Base-by-base conservation (phyloP, 2,888 invertebrate genomes). In the Scrobipalpa atriplicella region DNA sequence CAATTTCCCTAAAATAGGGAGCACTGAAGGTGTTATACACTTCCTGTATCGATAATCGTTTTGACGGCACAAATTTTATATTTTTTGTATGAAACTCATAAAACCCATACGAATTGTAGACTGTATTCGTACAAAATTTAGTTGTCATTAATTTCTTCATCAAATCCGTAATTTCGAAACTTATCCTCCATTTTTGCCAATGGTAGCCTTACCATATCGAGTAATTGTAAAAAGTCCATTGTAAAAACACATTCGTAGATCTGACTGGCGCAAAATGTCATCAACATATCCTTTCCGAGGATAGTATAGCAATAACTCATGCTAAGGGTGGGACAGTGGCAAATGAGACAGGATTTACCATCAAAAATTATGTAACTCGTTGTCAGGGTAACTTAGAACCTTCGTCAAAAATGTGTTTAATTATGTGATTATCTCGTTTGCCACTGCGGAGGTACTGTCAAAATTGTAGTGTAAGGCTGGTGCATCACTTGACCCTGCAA, bases 401-500 rank as follows among this genome's bases (percentile, higher is more conserved):
- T 16, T 13, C 39, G n/a, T 16, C 16, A 36, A 47, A 18, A 21
- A 18, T 18, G 51, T 29, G 29, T 29, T 29, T 10, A 19, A 63
- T n/a, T 11, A 51, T 52, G 43, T 41, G 43, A 18, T 39, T 51
- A 41, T 38, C 38, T 38, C 21, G 29, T 63, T 58, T 56, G 62
- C 56, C 58, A n/a, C 58, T 36, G 67, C 51, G 38, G 19, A 21
- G 2, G 58, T 51, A 43, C 61, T 19, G n/a, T 64, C 64, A 64
- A 67, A 67, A 67, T 65, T 67, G 63, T 64, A 64, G 64, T 67
- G 38, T 38, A 58, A 39, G 13, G 11, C 43, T 52, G 63, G 63
- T 29, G n/a, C 5, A 10, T 52, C 63, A 63, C 41, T 63, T 51
- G 63, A 38, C 36, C 29, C 47, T 61, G 61, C 6, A 38, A 47